phyloP scores from a whole-genome alignment of 2,113 vertebrate genomes.

The Charina bottae region DNA sequence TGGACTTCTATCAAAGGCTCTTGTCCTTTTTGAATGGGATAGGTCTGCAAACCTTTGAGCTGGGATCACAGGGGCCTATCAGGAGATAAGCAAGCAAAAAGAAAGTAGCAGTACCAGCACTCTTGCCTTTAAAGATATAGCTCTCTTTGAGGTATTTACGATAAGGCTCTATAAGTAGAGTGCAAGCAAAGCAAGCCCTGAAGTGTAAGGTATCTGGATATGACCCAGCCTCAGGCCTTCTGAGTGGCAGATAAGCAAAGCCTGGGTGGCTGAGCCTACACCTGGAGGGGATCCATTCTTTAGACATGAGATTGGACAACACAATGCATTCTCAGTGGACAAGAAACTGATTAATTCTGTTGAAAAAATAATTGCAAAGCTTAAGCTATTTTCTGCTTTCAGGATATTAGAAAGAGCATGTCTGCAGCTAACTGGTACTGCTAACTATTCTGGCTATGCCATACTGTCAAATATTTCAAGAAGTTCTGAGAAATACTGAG shows the following conservation, averaged over 20 bases:
- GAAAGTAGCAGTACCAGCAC: slow-evolving; percentile 1
- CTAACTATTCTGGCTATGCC: not conserved
- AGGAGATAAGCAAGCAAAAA: slow-evolving; percentile 21
- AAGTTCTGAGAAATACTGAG: not conserved
- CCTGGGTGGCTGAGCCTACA: not conserved
- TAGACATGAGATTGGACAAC: not conserved
- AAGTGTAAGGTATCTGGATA: slow-evolving; percentile 21
- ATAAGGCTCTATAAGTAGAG: slow-evolving; percentile 12
- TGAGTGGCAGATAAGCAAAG: slow-evolving; percentile 26
- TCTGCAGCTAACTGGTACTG: not conserved
- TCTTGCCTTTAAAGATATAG: not conserved
- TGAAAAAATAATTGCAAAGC: not conserved
- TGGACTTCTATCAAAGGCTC: not conserved
- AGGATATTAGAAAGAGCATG: not conserved
- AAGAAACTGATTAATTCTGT: not conserved
- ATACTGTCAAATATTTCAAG: not conserved
- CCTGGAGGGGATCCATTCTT: not conserved
- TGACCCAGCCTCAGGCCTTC: not conserved
- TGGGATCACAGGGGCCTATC: slow-evolving; percentile 1
- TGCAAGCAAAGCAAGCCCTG: not conserved
- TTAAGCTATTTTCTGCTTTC: not conserved
- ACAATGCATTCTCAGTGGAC: not conserved
- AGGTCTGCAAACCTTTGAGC: not conserved
- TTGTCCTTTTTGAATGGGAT: not conserved
- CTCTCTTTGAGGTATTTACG: slow-evolving; percentile 5